phyloP scores from a whole-genome alignment of 1,140 invertebrate species.

The Leptinotarsa defecta region DNA sequence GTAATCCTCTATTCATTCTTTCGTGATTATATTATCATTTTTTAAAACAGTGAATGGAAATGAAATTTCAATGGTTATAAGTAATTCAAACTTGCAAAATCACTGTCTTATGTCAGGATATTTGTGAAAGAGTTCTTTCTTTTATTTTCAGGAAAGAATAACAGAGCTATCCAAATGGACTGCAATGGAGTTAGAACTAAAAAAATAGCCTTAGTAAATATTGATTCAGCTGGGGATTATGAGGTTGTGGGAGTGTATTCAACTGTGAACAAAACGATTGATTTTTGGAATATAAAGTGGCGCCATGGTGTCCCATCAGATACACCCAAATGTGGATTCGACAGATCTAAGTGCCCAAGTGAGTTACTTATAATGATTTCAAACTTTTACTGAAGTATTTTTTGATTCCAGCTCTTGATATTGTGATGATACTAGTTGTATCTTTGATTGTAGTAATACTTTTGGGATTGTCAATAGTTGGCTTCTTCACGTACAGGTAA shows the following conservation, averaged over 20 bases:
- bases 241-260: not conserved
- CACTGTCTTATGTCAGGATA: too few relatives aligned
- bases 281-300: conserved; percentile 3
- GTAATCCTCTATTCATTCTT: too few relatives aligned
- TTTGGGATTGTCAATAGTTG: not conserved
- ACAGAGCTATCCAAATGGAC: not conserved
- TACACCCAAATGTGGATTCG: not conserved
- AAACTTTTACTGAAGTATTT: not conserved
- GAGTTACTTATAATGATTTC: not conserved
- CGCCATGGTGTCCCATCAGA: conserved; percentile 1
- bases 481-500: not conserved
- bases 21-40: too few relatives aligned
- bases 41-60: too few relatives aligned
- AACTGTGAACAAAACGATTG: not conserved
- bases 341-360: conserved; percentile 2
- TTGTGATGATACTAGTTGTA: not conserved
- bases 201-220: not conserved
- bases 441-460: not conserved
- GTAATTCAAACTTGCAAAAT: too few relatives aligned
- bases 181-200: not conserved
- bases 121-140: not conserved
- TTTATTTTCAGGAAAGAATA: not conserved
- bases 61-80: too few relatives aligned
- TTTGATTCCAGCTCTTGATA: not conserved
- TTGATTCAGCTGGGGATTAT: not conserved